Conservation (phyloP, 2,888 invertebrate genomes). For the Andricus curvator region DNA sequence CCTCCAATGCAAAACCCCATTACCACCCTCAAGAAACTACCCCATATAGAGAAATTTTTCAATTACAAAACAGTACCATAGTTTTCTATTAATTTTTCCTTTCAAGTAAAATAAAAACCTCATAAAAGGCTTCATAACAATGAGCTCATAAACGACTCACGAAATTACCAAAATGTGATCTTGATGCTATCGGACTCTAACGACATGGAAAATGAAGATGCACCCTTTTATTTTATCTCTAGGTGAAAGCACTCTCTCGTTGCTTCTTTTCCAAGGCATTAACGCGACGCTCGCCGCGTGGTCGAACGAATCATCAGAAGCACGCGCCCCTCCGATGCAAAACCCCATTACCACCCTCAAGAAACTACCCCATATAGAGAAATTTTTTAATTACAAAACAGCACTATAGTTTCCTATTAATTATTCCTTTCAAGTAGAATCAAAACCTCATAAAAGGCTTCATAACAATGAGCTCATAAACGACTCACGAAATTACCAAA, state of each 20-base stretch:
- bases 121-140: background rate
- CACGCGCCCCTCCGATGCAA: slow-evolving; percentile 59
- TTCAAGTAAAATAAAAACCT: background rate
- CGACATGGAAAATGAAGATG: no score
- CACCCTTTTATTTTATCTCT: no score
- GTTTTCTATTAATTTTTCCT: background rate
- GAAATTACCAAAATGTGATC: background rate
- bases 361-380: slow-evolving; percentile 8
- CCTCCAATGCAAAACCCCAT: slow-evolving; percentile 46
- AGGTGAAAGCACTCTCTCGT: no score
- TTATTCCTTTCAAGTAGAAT: background rate
- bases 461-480: background rate
- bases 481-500: slow-evolving; percentile 6
- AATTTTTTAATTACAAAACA: background rate
- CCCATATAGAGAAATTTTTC: background rate
- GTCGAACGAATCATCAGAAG: slow-evolving; percentile 59
- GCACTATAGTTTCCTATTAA: background rate
- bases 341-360: slow-evolving; percentile 35
- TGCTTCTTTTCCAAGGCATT: no score
- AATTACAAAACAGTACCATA: background rate
- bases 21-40: slow-evolving; percentile 27
- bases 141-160: no score
- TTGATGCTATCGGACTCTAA: no score
- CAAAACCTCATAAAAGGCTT: background rate
- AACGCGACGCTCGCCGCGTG: slow-evolving; percentile 58